Evolutionary conservation across 2,888 invertebrate species (phyloP).

Genomic region (Alsophila aescularia): DNA sequence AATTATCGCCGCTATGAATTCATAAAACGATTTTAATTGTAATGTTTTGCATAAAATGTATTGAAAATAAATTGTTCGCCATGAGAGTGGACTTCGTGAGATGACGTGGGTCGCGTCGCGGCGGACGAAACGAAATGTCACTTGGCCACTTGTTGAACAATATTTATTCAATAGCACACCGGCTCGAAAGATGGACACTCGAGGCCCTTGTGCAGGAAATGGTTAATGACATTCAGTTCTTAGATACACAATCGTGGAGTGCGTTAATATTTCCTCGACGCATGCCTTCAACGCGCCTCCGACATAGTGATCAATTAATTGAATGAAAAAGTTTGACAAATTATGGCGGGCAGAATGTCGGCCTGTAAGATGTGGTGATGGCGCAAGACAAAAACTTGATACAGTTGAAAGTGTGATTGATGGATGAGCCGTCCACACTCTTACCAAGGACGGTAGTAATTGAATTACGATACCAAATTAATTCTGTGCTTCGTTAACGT

Average conservation of each 20-base stretch:
- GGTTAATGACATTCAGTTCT: constrained; percentile 78
- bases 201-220: constrained; percentile 75
- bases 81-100: constrained; percentile 60
- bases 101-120: constrained; percentile 66
- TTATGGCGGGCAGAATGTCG: constrained; percentile 64
- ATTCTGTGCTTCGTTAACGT: constrained; percentile 51
- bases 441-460: constrained; percentile 69
- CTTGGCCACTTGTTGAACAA: constrained; percentile 78
- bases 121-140: constrained; percentile 71
- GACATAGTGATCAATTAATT: constrained; percentile 71
- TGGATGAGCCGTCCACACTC: constrained; percentile 63
- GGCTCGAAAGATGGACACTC: constrained; percentile 72
- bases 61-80: constrained; percentile 72
- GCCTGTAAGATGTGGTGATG: constrained; percentile 59
- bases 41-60: constrained; percentile 72
- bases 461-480: constrained; percentile 75
- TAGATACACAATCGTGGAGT: constrained; percentile 68
- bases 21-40: constrained; percentile 79
- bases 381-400: constrained; percentile 70
- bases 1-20: constrained; percentile 72
- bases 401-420: constrained; percentile 82
- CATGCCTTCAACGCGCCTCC: constrained; percentile 40
- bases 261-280: constrained; percentile 68
- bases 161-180: constrained; percentile 78
- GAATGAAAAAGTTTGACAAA: constrained; percentile 77